A percentile compares a stretch with the other conserved stretches of the same genome.
Conservation (phyloP, 2,888 invertebrate genomes). For the Clusia tigrina region DNA sequence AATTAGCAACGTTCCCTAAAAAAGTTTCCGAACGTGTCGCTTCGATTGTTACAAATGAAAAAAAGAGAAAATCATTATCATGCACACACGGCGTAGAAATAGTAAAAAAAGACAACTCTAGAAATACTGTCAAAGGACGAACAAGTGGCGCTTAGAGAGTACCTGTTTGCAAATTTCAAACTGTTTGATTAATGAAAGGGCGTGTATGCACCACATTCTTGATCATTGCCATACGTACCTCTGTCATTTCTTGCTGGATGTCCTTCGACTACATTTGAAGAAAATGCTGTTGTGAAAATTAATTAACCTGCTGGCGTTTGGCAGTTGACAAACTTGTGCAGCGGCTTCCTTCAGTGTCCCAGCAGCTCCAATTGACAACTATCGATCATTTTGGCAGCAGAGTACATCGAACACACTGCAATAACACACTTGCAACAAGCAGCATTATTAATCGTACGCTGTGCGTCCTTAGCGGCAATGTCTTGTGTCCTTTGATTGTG, state of each 20-base stretch:
- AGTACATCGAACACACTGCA: constrained; percentile 29
- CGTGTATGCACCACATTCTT: neutral
- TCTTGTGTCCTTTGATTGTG: neutral
- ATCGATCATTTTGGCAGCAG: constrained; percentile 29
- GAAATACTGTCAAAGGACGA: no score
- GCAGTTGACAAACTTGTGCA: neutral
- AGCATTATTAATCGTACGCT: constrained; percentile 49
- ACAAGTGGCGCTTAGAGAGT: neutral
- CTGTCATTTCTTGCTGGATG: neutral
- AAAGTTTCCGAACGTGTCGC: no score
- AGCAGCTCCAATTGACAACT: constrained; percentile 32
- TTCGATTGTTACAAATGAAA: neutral
- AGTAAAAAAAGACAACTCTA: no score
- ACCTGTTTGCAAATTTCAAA: neutral
- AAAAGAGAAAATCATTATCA: neutral
- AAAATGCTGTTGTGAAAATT: constrained; percentile 40
- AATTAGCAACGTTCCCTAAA: neutral
- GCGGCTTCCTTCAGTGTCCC: neutral
- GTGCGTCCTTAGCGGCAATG: constrained; percentile 35
- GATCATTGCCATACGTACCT: neutral
- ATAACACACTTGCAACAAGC: constrained; percentile 50
- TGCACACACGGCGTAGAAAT: neutral
- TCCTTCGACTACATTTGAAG: constrained; percentile 12
- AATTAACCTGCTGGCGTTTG: neutral
- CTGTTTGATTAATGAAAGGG: constrained; percentile 7